Conservation (phyloP, 2,113 vertebrate species). For the Sapayoa aenigma region DNA sequence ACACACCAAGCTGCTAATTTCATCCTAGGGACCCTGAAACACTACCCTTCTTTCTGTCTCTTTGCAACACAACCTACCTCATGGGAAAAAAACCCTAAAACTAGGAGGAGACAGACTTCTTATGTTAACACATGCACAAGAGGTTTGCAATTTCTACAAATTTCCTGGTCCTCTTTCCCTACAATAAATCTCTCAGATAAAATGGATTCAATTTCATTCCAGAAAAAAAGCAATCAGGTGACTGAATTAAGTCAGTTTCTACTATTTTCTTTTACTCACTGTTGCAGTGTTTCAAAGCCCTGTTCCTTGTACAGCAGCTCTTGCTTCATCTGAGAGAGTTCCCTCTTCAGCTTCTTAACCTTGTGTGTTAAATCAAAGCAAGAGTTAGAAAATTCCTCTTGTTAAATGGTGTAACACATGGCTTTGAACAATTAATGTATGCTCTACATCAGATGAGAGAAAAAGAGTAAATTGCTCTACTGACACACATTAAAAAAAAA, state of each 20-base stretch:
- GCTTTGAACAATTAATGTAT: constrained; percentile 47
- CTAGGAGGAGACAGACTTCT: neutral
- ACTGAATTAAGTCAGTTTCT: constrained; percentile 12
- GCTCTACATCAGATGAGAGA: neutral
- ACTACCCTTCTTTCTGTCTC: neutral
- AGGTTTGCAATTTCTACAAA: neutral
- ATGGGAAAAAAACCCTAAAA: neutral
- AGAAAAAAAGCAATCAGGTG: neutral
- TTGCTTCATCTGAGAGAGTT: constrained; percentile 87
- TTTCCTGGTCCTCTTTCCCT: neutral
- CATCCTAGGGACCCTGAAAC: neutral
- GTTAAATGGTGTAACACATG: neutral
- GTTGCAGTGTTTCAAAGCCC: constrained; percentile 85
- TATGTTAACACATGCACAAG: neutral
- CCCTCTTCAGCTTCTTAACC: constrained; percentile 86
- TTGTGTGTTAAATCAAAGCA: constrained; percentile 69
- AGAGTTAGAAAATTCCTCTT: constrained; percentile 41
- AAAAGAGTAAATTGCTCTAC: constrained; percentile 36
- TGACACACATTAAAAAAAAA: constrained; percentile 43
- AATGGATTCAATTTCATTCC: neutral
- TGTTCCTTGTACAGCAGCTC: constrained; percentile 85
- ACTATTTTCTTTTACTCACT: constrained; percentile 75
- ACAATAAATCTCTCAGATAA: neutral
- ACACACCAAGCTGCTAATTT: neutral
- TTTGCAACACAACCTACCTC: neutral